Percentiles rank a stretch among this genome's conserved stretches.
phyloP scores from a whole-genome alignment of 2,113 vertebrate genomes.

The Bettongia penicillata region DNA sequence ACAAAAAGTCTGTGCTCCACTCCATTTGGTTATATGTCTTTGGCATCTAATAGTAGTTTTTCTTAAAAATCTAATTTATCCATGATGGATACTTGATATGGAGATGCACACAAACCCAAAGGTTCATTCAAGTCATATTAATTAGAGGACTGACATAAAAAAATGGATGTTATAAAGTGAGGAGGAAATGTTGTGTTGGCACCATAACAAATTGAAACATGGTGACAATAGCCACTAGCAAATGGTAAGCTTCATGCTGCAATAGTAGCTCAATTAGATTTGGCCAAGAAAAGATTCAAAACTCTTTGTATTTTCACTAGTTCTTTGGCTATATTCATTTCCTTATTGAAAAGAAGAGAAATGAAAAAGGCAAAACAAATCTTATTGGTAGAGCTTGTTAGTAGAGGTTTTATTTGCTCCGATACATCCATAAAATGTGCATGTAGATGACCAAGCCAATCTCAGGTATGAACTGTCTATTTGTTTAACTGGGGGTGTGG shows the following conservation, averaged over 20 bases:
- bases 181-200: not conserved
- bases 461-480: not conserved
- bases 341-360: conserved; percentile 46
- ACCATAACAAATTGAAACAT: conserved; percentile 33
- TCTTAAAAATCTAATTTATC: conserved; percentile 6
- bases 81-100: not conserved
- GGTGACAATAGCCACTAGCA: conserved; percentile 46
- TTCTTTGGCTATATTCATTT: conserved; percentile 35
- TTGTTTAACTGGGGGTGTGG: not conserved
- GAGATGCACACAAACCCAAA: not conserved
- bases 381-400: not conserved
- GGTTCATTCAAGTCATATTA: conserved; percentile 33
- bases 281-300: conserved; percentile 31
- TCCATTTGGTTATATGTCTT: conserved; percentile 49
- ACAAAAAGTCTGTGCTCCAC: conserved; percentile 26
- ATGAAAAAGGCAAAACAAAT: conserved; percentile 32
- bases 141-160: conserved; percentile 38
- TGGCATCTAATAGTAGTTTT: conserved; percentile 1
- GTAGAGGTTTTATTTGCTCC: conserved; percentile 17
- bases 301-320: conserved; percentile 38
- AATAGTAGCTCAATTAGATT: conserved; percentile 47
- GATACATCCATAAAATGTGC: conserved; percentile 47
- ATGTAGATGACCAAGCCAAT: conserved; percentile 23
- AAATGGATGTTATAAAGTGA: not conserved
- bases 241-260: conserved; percentile 34